Evolutionary conservation across 37 sponge, comb jelly and placozoan genomes (phyloP).

Genomic region (Oscarella lobularis): DNA sequence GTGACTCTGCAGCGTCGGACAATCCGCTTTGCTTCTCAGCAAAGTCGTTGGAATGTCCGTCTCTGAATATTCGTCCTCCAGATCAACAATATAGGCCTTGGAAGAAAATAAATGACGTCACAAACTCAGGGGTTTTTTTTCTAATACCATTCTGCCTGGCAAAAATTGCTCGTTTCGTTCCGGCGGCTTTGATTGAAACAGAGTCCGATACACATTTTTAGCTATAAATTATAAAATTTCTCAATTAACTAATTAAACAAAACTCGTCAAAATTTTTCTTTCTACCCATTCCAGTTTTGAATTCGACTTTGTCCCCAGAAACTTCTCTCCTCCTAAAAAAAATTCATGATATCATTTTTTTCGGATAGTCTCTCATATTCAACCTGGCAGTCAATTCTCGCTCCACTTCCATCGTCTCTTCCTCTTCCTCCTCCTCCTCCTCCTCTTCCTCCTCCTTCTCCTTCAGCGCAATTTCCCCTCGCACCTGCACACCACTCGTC

Average conservation of each 20-base stretch:
- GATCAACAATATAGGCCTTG: constrained; percentile 87
- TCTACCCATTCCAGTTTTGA: background rate
- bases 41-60: constrained; percentile 93
- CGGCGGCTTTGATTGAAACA: constrained; percentile 65
- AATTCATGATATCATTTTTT: background rate
- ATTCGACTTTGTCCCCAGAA: background rate
- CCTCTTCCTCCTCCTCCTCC: constrained; percentile 34
- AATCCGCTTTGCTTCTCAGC: constrained; percentile 91
- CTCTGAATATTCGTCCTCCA: constrained; percentile 92
- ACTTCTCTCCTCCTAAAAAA: background rate
- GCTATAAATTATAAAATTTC: constrained; percentile 20
- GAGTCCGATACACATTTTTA: constrained; percentile 54
- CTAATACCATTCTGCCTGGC: constrained; percentile 83
- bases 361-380: background rate
- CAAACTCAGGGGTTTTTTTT: background rate
- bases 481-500: constrained; percentile 34
- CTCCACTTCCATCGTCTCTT: constrained; percentile 27
- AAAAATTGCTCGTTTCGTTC: constrained; percentile 82
- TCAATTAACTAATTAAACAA: background rate
- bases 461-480: constrained; percentile 91
- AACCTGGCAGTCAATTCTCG: background rate
- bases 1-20: constrained; percentile 49
- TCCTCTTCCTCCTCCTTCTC: constrained; percentile 61
- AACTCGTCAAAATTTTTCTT: background rate
- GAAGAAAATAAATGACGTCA: background rate